phyloP scores from a whole-genome alignment of 2,888 invertebrate genomes.

The Pandemis cinnamomeana region DNA sequence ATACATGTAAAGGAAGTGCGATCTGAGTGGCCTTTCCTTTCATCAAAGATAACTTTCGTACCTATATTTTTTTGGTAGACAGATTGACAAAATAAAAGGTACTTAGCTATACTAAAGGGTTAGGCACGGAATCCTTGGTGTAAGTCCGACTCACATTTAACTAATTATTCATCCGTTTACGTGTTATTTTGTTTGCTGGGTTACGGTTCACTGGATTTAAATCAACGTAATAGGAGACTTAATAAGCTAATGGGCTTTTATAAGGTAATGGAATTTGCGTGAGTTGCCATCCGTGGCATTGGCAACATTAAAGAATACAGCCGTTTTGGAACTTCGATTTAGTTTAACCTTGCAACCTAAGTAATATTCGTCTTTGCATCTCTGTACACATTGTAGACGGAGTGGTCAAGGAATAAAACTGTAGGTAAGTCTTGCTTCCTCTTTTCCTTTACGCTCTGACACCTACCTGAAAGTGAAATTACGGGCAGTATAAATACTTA shows the following conservation, averaged over 20 bases:
- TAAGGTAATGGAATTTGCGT: constrained; percentile 41
- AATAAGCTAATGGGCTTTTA: constrained; percentile 43
- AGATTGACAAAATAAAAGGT: background rate
- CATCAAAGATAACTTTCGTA: too few relatives aligned
- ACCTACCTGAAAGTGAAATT: too few relatives aligned
- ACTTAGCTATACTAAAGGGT: too few relatives aligned
- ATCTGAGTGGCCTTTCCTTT: too few relatives aligned
- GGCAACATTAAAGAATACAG: constrained; percentile 3
- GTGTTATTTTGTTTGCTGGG: background rate
- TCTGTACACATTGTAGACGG: too few relatives aligned
- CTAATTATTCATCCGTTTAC: background rate
- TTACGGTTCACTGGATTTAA: constrained; percentile 8
- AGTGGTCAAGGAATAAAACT: too few relatives aligned
- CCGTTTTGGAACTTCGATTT: background rate
- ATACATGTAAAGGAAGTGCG: too few relatives aligned
- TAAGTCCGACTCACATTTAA: background rate
- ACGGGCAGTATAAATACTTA: too few relatives aligned
- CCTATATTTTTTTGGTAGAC: too few relatives aligned
- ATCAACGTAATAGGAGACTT: constrained; percentile 29
- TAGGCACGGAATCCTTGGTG: background rate
- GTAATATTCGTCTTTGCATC: background rate
- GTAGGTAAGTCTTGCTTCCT: too few relatives aligned
- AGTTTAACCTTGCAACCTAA: constrained; percentile 1
- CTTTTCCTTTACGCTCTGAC: too few relatives aligned
- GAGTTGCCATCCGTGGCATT: constrained; percentile 27